phyloP scores from a whole-genome alignment of 2,113 vertebrate species.

The Hippocampus zosterae region DNA sequence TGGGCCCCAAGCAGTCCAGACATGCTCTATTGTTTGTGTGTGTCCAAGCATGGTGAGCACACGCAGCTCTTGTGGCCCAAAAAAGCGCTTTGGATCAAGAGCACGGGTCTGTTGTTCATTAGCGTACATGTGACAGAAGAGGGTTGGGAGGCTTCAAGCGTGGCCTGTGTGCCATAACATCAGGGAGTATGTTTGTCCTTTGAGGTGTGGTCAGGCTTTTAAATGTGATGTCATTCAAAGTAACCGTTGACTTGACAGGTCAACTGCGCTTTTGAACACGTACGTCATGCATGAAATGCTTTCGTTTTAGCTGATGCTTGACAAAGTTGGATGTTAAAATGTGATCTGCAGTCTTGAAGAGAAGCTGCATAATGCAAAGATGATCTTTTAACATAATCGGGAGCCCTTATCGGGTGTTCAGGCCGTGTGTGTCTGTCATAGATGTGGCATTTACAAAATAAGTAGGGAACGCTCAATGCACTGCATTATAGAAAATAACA shows the following conservation, averaged over 20 bases:
- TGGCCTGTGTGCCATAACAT: conserved; percentile 38
- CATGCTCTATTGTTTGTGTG: conserved; percentile 66
- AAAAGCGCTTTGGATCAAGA: conserved; percentile 46
- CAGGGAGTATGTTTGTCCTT: conserved; percentile 17
- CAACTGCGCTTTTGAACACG: conserved; percentile 1
- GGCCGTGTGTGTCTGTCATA: too few species aligned
- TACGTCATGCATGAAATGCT: not conserved
- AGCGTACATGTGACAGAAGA: conserved; percentile 47
- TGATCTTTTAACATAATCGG: conserved; percentile 28
- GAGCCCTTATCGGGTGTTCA: not conserved
- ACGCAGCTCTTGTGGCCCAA: conserved; percentile 51
- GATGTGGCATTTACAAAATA: too few species aligned
- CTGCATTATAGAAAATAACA: not conserved
- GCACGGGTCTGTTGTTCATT: conserved; percentile 62
- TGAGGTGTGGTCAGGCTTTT: conserved; percentile 16
- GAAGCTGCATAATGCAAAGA: conserved; percentile 6
- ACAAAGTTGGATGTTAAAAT: conserved; percentile 31
- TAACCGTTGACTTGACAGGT: conserved; percentile 28
- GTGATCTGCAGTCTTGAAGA: conserved; percentile 19
- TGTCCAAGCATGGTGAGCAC: conserved; percentile 67
- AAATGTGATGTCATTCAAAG: conserved; percentile 28
- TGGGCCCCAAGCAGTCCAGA: conserved; percentile 66
- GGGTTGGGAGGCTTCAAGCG: conserved; percentile 33
- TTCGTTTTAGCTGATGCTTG: conserved; percentile 2
- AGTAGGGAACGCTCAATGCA: not conserved